These are phyloP conservation scores for Callorhinus ursinus DNA, from an alignment of 2,113 vertebrate species.

Conservation along the genomic window DNA sequence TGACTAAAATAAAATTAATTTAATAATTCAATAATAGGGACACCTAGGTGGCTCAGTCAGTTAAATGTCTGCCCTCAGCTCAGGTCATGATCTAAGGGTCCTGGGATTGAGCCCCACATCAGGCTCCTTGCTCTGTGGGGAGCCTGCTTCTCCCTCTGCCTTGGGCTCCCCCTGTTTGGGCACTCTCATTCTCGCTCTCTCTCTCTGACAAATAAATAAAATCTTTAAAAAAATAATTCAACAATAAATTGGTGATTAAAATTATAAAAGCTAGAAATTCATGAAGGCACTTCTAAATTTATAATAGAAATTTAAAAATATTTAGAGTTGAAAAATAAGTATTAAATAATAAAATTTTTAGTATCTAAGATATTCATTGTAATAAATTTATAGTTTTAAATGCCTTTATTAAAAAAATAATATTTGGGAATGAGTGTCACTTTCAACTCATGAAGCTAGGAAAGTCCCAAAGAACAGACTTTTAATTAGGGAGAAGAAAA, in stretches of 20 bases:
- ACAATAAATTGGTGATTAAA: constrained; percentile 33
- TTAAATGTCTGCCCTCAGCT: too few species aligned
- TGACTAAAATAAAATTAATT: constrained; percentile 2
- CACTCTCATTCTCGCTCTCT: too few species aligned
- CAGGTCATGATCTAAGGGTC: too few species aligned
- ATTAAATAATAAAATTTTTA: background rate
- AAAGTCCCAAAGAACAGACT: background rate
- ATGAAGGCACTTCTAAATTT: constrained; percentile 15
- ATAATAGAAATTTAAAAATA: background rate
- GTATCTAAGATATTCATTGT: background rate
- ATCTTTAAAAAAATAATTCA: background rate
- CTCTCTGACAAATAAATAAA: background rate
- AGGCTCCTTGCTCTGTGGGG: too few species aligned
- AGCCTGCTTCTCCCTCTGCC: too few species aligned
- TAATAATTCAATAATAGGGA: constrained; percentile 3
- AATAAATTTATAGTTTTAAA: background rate
- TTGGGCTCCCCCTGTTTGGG: too few species aligned
- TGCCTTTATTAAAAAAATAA: background rate
- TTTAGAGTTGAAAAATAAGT: background rate
- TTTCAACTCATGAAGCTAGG: background rate
- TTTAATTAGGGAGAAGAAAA: background rate
- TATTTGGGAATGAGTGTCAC: constrained; percentile 6
- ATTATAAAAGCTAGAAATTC: constrained; percentile 41
- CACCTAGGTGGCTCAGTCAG: too few species aligned
- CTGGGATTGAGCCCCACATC: too few species aligned